Conservation (phyloP, 1,140 invertebrate species). For the Agrilus planipennis region DNA sequence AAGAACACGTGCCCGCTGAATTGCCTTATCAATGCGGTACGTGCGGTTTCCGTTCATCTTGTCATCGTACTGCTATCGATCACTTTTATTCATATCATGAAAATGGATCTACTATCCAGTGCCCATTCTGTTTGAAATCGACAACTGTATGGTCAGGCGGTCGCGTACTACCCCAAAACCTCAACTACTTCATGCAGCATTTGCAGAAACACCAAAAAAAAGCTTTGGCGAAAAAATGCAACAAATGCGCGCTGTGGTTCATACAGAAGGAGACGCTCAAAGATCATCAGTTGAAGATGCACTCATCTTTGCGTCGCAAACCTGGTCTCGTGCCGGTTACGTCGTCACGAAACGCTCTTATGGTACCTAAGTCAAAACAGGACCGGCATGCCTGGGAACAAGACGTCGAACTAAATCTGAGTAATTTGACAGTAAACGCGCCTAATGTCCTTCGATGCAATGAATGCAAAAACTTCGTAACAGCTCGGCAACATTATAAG, state of each 20-base stretch:
- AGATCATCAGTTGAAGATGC: constrained; percentile 28
- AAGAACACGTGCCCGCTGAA: constrained; percentile 60
- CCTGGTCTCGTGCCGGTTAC: constrained; percentile 34
- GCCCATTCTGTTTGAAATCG: constrained; percentile 60
- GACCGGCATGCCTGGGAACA: constrained; percentile 36
- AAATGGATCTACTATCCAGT: constrained; percentile 48
- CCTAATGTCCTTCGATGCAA: constrained; percentile 46
- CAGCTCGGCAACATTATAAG: constrained; percentile 54
- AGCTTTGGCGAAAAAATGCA: constrained; percentile 48
- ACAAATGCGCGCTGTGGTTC: constrained; percentile 57
- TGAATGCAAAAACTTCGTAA: constrained; percentile 56
- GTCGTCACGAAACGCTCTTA: constrained; percentile 30
- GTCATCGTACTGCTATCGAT: constrained; percentile 58
- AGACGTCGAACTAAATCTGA: constrained; percentile 8
- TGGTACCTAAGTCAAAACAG: constrained; percentile 38
- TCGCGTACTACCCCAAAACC: constrained; percentile 37
- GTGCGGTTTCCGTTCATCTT: constrained; percentile 61
- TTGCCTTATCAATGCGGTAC: constrained; percentile 66
- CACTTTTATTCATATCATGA: constrained; percentile 58
- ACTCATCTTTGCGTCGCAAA: constrained; percentile 24
- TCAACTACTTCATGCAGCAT: constrained; percentile 40
- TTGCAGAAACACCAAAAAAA: constrained; percentile 43
- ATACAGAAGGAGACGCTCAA: constrained; percentile 42
- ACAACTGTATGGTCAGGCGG: constrained; percentile 37
- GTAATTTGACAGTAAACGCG: constrained; percentile 20